These are phyloP conservation scores for Amphipyra tragopoginis DNA, from an alignment of 2,888 invertebrate genomes.

Conservation along the genomic window DNA sequence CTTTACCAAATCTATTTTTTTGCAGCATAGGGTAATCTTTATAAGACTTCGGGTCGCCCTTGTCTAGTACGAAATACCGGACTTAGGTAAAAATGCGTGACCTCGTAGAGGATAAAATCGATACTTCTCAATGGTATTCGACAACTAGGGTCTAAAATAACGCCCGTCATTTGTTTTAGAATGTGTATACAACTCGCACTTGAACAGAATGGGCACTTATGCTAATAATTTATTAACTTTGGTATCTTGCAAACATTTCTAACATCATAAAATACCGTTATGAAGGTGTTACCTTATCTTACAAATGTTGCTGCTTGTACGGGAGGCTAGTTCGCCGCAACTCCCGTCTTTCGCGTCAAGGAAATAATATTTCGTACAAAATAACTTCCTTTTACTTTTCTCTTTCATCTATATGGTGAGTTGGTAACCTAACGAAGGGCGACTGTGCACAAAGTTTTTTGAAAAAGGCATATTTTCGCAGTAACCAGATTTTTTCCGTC, in stretches of 20 bases:
- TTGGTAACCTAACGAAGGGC: slow-evolving; percentile 33
- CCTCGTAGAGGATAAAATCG: slow-evolving; percentile 41
- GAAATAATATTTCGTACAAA: slow-evolving; percentile 49
- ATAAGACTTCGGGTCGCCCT: slow-evolving; percentile 29
- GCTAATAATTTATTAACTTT: slow-evolving; percentile 30
- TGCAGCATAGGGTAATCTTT: slow-evolving; percentile 33
- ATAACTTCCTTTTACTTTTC: slow-evolving; percentile 41
- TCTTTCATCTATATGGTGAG: slow-evolving; percentile 35
- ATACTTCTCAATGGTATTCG: slow-evolving; percentile 30
- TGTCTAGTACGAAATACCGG: slow-evolving; percentile 31
- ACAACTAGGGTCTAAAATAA: slow-evolving; percentile 26
- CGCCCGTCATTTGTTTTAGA: slow-evolving; percentile 29
- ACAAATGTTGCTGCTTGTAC: slow-evolving; percentile 14
- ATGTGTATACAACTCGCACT: slow-evolving; percentile 6
- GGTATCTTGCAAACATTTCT: slow-evolving; percentile 38
- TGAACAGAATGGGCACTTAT: slow-evolving; percentile 11
- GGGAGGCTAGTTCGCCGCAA: slow-evolving; percentile 36
- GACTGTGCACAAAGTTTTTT: slow-evolving; percentile 22
- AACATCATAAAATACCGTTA: slow-evolving; percentile 30
- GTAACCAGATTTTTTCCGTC: slow-evolving; percentile 32
- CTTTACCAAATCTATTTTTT: slow-evolving; percentile 19
- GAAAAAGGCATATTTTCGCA: slow-evolving; percentile 30
- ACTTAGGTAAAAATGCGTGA: slow-evolving; percentile 42
- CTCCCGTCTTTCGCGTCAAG: slow-evolving; percentile 17
- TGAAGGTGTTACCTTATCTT: slow-evolving; percentile 38